phyloP scores from a whole-genome alignment of 2,797 vertebrate genomes.

The Tinamus major region DNA sequence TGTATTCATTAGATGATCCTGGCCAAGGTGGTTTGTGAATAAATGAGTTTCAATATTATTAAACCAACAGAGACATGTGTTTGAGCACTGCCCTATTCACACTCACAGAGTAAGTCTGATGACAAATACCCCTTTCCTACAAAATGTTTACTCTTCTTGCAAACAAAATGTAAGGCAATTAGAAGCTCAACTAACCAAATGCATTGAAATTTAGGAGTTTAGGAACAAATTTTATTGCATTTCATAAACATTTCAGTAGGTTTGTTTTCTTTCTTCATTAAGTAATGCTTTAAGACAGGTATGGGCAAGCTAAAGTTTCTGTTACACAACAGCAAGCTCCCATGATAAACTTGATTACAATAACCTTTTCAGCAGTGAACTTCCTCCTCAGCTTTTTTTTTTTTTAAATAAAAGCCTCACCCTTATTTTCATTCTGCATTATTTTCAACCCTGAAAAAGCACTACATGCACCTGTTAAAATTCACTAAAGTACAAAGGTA shows the following conservation, averaged over 20 bases:
- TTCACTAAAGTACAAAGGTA: not conserved
- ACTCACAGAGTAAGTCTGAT: not conserved
- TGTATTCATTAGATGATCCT: not conserved
- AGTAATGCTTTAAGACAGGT: constrained; percentile 82
- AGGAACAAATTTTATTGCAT: constrained; percentile 76
- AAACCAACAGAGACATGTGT: not conserved
- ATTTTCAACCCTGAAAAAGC: constrained; percentile 51
- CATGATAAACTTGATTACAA: constrained; percentile 82
- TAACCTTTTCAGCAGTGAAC: constrained; percentile 79
- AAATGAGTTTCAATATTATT: constrained; percentile 17
- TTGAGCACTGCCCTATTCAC: not conserved
- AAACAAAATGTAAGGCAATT: not conserved
- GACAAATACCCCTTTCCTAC: not conserved
- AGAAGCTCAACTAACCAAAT: not conserved
- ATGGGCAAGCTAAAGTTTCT: constrained; percentile 85
- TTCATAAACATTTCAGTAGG: constrained; percentile 76
- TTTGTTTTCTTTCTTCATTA: constrained; percentile 80
- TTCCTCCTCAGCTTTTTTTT: constrained; percentile 77
- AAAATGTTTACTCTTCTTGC: not conserved
- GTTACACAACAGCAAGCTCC: constrained; percentile 84
- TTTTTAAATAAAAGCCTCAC: constrained; percentile 77
- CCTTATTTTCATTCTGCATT: constrained; percentile 69
- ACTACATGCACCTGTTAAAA: constrained; percentile 64
- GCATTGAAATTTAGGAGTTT: constrained; percentile 22
- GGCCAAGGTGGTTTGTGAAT: not conserved